A percentile compares a stretch with the other conserved stretches of the same genome.
These are phyloP conservation scores for Donacobius atricapilla DNA, from an alignment of 2,113 vertebrate species.

Conservation along the genomic window DNA sequence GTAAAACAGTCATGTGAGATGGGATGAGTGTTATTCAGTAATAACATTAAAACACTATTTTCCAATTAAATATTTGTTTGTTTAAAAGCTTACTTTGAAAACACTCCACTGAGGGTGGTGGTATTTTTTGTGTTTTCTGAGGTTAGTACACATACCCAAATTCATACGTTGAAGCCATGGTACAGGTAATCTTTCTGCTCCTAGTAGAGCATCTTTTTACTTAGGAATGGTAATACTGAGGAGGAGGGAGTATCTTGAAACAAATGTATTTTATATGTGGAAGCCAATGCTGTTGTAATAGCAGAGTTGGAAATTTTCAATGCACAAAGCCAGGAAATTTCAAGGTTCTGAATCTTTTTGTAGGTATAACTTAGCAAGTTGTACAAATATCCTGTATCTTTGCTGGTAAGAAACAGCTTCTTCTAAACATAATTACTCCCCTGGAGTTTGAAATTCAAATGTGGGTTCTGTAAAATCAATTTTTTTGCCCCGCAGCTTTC, in stretches of 20 bases:
- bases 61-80: neutral
- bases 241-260: neutral
- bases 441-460: slow-evolving; percentile 35
- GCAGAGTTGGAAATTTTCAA: slow-evolving; percentile 27
- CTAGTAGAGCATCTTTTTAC: neutral
- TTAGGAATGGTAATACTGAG: neutral
- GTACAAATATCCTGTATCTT: slow-evolving; percentile 12
- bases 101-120: neutral
- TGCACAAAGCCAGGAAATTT: slow-evolving; percentile 39
- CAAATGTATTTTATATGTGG: neutral
- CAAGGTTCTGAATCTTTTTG: slow-evolving; percentile 41
- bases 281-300: slow-evolving; percentile 21
- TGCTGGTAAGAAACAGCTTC: neutral
- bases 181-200: neutral
- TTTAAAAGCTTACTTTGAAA: neutral
- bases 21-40: neutral
- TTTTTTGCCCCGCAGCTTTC: neutral
- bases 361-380: slow-evolving; percentile 52
- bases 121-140: neutral
- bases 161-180: neutral
- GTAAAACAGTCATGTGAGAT: neutral
- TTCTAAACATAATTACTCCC: slow-evolving; percentile 13
- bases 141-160: neutral
- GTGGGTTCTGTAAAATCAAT: slow-evolving; percentile 14
- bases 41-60: neutral